Evolutionary conservation across 2,113 vertebrate species (phyloP), one percentile per base, ranked within the genome.

Genomic region (Halcyon senegalensis): DNA sequence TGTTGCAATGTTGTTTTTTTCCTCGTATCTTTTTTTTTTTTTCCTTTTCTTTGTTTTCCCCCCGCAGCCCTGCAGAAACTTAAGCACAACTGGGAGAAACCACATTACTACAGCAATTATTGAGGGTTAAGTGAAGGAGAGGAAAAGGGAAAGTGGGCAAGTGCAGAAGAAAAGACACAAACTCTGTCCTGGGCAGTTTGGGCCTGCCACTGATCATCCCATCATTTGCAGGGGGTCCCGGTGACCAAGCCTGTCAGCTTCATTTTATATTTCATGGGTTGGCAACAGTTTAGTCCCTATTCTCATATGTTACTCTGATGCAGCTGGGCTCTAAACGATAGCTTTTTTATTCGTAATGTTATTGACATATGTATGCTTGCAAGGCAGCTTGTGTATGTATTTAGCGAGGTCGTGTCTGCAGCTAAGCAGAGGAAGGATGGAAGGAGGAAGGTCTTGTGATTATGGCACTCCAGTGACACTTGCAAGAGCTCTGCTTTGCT

Each of bases 371-470:
- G 15, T 10, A 21, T 9, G 33, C n/a, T 16, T 8, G 82, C 21
- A 66, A 50, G 33, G 30, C 35, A 63, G n/a, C 16, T 18, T 0
- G 3, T 21, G 5, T 9, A 10, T 2, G 9, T 16, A 3, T 33
- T 21, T 21, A 33, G 37, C 2, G 51, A 74, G 19, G 21, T 16
- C 39, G 14, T 72, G 66, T n/a, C 51, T 46, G 41, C 27, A 30
- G 9, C 11, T 16, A 60, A 75, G 39, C 24, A 13, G 72, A 51
- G 39, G 44, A 39, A 87, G 50, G 43, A 43, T 16, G 43, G 23
- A 35, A 0, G 1, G 23, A 69, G 8, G 33, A 21, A 51, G 33
- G 11, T 33, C 21, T 43, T 50, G 13, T 66, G 53, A 30, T n/a
- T 55, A 4, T 1, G 16, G 24, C 27, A 10, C 72, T 69, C 10